Conservation (phyloP, 2,113 vertebrate species). For the Tychaedon coryphoeus region DNA sequence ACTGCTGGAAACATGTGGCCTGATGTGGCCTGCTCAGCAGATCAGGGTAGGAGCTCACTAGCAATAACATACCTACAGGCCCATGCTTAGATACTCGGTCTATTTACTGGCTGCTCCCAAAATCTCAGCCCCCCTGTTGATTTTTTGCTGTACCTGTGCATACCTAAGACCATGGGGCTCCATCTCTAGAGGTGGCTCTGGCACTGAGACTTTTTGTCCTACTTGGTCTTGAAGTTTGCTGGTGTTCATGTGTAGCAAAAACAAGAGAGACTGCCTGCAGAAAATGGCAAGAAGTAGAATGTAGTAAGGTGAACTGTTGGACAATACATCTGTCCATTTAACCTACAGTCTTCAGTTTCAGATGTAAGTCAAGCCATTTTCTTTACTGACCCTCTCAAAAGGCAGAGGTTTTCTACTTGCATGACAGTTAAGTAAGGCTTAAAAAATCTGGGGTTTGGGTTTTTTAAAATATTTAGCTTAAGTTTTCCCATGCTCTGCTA, state of each 20-base stretch:
- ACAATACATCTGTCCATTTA: background rate
- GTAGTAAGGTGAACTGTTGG: background rate
- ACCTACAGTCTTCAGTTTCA: background rate
- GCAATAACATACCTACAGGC: background rate
- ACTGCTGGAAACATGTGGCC: background rate
- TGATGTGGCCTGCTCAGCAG: background rate
- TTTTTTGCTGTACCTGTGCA: background rate
- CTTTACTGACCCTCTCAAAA: background rate
- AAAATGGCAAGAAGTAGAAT: background rate
- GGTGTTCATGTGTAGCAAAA: background rate
- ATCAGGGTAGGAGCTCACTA: background rate
- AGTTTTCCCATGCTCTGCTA: background rate
- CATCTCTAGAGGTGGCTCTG: background rate
- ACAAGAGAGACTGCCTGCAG: background rate
- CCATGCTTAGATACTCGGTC: fast-evolving
- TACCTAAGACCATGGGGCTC: background rate
- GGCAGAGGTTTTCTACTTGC: background rate
- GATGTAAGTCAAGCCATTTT: background rate
- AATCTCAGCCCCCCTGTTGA: background rate
- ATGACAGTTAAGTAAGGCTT: background rate
- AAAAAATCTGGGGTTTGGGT: background rate
- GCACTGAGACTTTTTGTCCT: background rate
- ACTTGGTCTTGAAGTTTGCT: background rate
- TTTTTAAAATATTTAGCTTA: background rate
- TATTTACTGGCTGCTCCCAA: background rate